Base-by-base conservation (phyloP, 2,888 invertebrate species). In the Therioaphis trifolii region DNA sequence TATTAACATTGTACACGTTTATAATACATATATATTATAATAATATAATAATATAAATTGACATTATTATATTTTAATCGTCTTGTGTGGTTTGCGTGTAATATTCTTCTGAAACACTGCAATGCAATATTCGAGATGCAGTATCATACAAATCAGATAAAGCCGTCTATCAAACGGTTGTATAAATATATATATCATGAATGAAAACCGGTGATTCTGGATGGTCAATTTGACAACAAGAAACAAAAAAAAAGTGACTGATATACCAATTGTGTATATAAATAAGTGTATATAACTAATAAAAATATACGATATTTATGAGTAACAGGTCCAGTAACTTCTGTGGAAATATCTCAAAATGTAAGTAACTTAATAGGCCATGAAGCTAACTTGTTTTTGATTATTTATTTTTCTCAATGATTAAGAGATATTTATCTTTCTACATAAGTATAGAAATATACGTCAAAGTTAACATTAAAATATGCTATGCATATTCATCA, bases 51-150 rank as follows among this genome's bases (percentile, higher is more conserved):
- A 35, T 35, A 35, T 35, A 35, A 3, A 35, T 7, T 46, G 46
- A 24, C 11, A 58, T 24, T 58, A 58, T 58, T 24, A 12, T 58
- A 75, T 58, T 58, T 75, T 61, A 75, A 27, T 75, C 61, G 75
- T 76, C 75, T 76, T 61, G 75, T 75, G 75, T 15, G 75, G 75
- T 58, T 76, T 76, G n/a, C 43, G 75, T n/a, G n/a, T 12, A 76
- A 76, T 43, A 43, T 76, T 76, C 43, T 11, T 43, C 24, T 27
- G 40, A 35, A 46, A 76, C 11, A 61, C 63, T 14, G 27, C 49
- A 43, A 40, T n/a, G 63, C 21, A 27, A 52, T 2, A 7, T 29
- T 55, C 63, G 46, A 77, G 76, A 76, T 46, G 27, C 29, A 43
- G 43, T 77, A 77, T 49, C 63, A 46, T 46, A 49, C 49, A 49